Conservation (phyloP, 2,113 vertebrate species). For the Hymenochirus boettgeri region DNA sequence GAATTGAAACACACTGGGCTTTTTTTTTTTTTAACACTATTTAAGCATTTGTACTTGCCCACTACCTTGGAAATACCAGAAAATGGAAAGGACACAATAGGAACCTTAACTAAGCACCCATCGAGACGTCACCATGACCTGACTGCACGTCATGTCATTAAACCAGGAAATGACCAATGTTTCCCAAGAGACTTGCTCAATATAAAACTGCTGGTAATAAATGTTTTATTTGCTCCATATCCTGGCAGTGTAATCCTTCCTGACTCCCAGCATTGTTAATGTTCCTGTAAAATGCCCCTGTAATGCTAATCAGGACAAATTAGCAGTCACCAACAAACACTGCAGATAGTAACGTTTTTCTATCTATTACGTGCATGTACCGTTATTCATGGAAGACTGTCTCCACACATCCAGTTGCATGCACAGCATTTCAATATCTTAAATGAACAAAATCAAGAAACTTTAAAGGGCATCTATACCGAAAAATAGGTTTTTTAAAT, state of each 20-base stretch:
- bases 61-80: constrained; percentile 16
- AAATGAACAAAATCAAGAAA: too few species aligned
- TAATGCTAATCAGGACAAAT: too few species aligned
- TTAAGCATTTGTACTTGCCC: constrained; percentile 15
- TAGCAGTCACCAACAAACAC: too few species aligned
- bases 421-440: too few species aligned
- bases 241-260: constrained; percentile 2
- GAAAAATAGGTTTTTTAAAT: too few species aligned
- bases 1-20: not conserved
- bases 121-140: constrained; percentile 11
- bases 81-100: constrained; percentile 15
- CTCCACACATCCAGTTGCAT: too few species aligned
- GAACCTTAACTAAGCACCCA: constrained; percentile 6
- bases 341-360: too few species aligned
- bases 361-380: too few species aligned
- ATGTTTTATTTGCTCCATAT: constrained; percentile 33
- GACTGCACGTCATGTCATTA: constrained; percentile 12
- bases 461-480: too few species aligned
- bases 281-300: not conserved
- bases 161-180: constrained; percentile 29
- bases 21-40: not conserved
- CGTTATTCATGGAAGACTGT: too few species aligned
- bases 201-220: constrained; percentile 16
- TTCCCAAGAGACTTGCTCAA: constrained; percentile 12
- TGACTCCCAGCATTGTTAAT: not conserved